Conservation (phyloP, 2,113 vertebrate genomes). For the Notarius quadriscutis region DNA sequence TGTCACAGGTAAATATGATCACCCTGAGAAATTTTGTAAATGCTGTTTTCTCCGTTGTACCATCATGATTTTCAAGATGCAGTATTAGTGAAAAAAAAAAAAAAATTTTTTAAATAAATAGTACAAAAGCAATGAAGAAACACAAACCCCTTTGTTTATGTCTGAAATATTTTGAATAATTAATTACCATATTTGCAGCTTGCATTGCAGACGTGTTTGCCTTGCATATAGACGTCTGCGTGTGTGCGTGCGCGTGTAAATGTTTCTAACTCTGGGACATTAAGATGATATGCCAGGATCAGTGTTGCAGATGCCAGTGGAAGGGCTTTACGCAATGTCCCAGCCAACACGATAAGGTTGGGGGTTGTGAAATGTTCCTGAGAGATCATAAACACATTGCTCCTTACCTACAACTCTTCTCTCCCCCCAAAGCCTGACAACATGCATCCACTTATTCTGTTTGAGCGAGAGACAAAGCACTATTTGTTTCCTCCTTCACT, state of each 20-base stretch:
- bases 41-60: background rate
- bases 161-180: background rate
- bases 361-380: slow-evolving; percentile 54
- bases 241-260: background rate
- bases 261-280: background rate
- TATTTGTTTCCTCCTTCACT: background rate
- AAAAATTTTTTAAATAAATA: no score
- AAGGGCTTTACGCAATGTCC: slow-evolving; percentile 51
- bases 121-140: background rate
- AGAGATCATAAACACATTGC: slow-evolving; percentile 56
- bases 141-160: background rate
- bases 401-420: slow-evolving; percentile 23
- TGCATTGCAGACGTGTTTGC: background rate
- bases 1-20: slow-evolving; percentile 76
- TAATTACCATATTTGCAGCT: background rate
- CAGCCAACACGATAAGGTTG: slow-evolving; percentile 25
- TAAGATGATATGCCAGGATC: slow-evolving; percentile 9
- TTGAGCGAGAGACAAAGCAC: slow-evolving; percentile 1
- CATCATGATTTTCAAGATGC: background rate
- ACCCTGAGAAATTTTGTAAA: background rate
- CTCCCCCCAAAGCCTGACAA: slow-evolving; percentile 18
- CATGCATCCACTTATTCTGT: slow-evolving; percentile 8
- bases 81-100: background rate
- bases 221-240: background rate
- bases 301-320: slow-evolving; percentile 6